Evolutionary conservation across 2,797 vertebrate genomes (phyloP).

Genomic region (Acanthis flammea): DNA sequence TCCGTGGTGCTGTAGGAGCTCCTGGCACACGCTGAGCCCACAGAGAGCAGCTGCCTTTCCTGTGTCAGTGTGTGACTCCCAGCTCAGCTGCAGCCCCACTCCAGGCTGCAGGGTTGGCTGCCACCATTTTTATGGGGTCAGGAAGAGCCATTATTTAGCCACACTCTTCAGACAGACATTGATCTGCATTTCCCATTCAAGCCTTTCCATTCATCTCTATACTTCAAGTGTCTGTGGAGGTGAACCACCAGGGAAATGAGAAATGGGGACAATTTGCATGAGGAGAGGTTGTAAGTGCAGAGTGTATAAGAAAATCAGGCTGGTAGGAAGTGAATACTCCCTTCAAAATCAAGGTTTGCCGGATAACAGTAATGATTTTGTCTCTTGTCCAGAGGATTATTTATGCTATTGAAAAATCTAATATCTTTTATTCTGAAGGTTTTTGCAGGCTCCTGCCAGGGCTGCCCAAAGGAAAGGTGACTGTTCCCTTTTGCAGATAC

Average conservation of each 20-base stretch:
- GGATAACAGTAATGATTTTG: neutral
- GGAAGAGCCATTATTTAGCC: neutral
- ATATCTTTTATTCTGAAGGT: neutral
- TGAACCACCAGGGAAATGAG: neutral
- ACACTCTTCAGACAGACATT: neutral
- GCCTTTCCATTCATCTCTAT: neutral
- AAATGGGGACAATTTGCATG: neutral
- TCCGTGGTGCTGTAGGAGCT: fast-evolving
- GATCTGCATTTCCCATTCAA: neutral
- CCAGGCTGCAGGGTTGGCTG: neutral
- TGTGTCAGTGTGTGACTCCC: fast-evolving
- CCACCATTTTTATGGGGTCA: neutral
- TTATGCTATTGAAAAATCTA: neutral
- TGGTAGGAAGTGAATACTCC: neutral
- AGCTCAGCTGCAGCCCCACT: neutral
- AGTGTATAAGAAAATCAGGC: neutral
- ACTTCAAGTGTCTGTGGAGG: neutral
- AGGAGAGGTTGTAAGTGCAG: neutral
- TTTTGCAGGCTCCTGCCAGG: neutral
- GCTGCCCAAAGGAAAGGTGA: neutral
- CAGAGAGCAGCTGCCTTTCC: neutral
- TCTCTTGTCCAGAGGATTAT: neutral
- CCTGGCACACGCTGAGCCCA: fast-evolving
- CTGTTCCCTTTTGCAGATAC: neutral
- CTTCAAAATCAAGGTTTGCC: constrained; percentile 26